These are phyloP conservation scores for Monopterus albus DNA, from an alignment of 2,113 vertebrate species.

Conservation along the genomic window DNA sequence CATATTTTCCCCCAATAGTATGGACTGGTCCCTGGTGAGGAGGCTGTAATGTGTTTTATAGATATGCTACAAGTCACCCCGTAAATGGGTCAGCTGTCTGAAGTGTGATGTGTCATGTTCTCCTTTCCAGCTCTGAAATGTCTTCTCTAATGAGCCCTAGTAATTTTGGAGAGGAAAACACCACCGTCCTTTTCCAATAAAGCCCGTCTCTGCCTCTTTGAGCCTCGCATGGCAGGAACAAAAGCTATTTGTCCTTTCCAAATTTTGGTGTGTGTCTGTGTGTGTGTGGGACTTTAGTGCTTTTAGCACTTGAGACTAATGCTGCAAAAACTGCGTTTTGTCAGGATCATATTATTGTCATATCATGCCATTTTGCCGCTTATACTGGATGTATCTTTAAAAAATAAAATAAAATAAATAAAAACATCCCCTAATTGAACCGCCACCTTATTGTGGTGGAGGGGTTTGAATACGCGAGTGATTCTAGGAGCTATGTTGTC, in stretches of 20 bases:
- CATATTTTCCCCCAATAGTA: slow-evolving; percentile 78
- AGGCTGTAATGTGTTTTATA: slow-evolving; percentile 78
- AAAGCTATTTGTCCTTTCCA: slow-evolving; percentile 82
- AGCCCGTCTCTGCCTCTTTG: slow-evolving; percentile 74
- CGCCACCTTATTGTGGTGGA: too few species aligned
- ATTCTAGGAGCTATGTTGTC: too few species aligned
- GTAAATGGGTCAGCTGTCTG: slow-evolving; percentile 84
- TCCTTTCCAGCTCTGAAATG: slow-evolving; percentile 78
- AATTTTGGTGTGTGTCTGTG: slow-evolving; percentile 8
- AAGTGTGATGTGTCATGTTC: slow-evolving; percentile 81
- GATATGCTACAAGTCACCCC: slow-evolving; percentile 79
- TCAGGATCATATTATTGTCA: not conserved
- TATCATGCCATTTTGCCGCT: not conserved
- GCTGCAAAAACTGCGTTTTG: not conserved
- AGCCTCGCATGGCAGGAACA: slow-evolving; percentile 79
- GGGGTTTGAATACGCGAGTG: too few species aligned
- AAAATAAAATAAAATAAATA: not conserved
- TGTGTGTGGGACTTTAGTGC: slow-evolving; percentile 7
- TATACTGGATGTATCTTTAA: not conserved
- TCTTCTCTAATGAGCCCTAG: slow-evolving; percentile 81
- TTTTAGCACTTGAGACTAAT: not conserved
- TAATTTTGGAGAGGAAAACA: slow-evolving; percentile 83
- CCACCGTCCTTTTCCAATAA: slow-evolving; percentile 81
- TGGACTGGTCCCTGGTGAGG: slow-evolving; percentile 57
- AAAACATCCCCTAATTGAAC: too few species aligned